These are phyloP conservation scores for Andrena flavipes DNA, from an alignment of 2,888 invertebrate species.

Conservation along the genomic window DNA sequence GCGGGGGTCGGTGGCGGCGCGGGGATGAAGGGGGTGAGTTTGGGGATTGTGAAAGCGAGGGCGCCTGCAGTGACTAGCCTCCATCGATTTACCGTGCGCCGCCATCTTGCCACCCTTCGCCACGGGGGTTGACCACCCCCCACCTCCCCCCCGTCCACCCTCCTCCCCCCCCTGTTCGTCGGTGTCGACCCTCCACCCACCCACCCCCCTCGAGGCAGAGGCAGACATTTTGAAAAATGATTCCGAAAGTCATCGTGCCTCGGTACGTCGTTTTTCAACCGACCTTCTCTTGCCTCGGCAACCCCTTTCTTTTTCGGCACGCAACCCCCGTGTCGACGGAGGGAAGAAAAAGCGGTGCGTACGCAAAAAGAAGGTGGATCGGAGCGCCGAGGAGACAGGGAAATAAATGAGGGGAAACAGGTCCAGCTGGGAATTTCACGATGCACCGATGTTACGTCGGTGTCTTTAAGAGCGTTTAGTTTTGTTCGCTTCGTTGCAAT, in stretches of 20 bases:
- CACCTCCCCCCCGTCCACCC: conserved; percentile 53
- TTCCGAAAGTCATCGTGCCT: conserved; percentile 81
- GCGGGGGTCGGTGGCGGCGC: conserved; percentile 66
- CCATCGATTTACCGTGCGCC: conserved; percentile 85
- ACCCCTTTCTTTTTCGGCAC: conserved; percentile 58
- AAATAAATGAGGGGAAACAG: conserved; percentile 65
- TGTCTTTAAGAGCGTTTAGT: neutral
- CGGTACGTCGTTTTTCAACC: conserved; percentile 70
- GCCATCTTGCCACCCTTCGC: conserved; percentile 85
- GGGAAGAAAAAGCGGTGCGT: conserved; percentile 61
- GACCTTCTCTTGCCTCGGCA: conserved; percentile 29
- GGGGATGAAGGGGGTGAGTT: conserved; percentile 73
- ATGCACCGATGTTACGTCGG: conserved; percentile 9
- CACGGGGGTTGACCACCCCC: conserved; percentile 83
- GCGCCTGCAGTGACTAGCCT: conserved; percentile 85
- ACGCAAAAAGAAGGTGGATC: conserved; percentile 65
- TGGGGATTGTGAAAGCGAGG: conserved; percentile 81
- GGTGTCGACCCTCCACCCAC: conserved; percentile 75
- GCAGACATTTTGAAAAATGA: conserved; percentile 85
- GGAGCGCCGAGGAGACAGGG: conserved; percentile 52
- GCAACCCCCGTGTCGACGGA: conserved; percentile 51
- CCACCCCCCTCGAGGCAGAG: conserved; percentile 71
- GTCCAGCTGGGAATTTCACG: conserved; percentile 29
- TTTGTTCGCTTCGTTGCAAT: neutral
- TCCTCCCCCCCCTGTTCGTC: conserved; percentile 46